phyloP scores from a whole-genome alignment of 2,888 invertebrate genomes.

The Mythimna loreyi region DNA sequence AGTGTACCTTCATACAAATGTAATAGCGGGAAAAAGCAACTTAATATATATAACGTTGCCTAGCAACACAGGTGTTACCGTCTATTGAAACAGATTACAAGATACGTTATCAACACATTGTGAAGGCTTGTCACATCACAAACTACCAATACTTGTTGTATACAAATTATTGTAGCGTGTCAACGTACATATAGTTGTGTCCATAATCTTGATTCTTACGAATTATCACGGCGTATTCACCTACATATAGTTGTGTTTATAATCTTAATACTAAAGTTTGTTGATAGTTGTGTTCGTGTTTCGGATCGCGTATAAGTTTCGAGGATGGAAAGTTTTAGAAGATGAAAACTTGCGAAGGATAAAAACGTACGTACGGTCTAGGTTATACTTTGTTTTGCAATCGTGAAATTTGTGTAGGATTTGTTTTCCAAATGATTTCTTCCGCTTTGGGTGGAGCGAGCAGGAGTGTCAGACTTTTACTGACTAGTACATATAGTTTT shows the following conservation, averaged over 20 bases:
- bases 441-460: too few relatives aligned
- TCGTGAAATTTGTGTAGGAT: background rate
- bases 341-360: conserved; percentile 19
- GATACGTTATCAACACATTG: conserved; percentile 42
- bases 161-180: background rate
- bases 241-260: conserved; percentile 1
- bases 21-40: too few relatives aligned
- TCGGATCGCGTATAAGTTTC: conserved; percentile 22
- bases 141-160: conserved; percentile 26
- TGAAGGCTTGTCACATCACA: conserved; percentile 26
- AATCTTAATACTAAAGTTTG: conserved; percentile 23
- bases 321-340: conserved; percentile 11
- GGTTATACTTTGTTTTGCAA: background rate
- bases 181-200: background rate
- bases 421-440: too few relatives aligned
- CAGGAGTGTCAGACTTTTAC: too few relatives aligned
- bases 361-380: conserved; percentile 22
- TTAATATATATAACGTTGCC: conserved; percentile 14
- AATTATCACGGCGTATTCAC: background rate
- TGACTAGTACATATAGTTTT: too few relatives aligned
- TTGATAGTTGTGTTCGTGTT: conserved; percentile 13
- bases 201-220: too few relatives aligned
- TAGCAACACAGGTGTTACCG: conserved; percentile 29
- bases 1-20: too few relatives aligned
- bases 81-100: conserved; percentile 38